Evolutionary conservation across 2,797 vertebrate species (phyloP).

Genomic region (Alcedo atthis): DNA sequence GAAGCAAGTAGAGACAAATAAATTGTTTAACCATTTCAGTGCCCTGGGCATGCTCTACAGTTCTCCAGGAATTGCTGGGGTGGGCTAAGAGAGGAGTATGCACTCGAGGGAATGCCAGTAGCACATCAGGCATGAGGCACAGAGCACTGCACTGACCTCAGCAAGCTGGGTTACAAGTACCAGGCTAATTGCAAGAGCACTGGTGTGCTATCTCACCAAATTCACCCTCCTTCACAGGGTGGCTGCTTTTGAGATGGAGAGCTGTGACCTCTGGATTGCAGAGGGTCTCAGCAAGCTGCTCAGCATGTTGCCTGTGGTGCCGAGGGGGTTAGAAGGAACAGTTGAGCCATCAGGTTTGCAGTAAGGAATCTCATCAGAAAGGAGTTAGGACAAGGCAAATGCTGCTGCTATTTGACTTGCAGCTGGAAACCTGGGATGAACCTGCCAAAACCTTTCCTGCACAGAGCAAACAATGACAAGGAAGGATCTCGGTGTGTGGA

Average conservation of each 20-base stretch:
- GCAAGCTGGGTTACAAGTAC: not conserved
- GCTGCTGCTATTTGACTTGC: not conserved
- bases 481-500: fast-evolving
- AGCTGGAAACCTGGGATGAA: slow-evolving; percentile 1
- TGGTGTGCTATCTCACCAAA: not conserved
- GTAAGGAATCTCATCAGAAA: not conserved
- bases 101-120: fast-evolving
- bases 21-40: slow-evolving; percentile 44
- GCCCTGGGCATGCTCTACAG: not conserved
- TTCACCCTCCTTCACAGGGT: not conserved
- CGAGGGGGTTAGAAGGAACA: not conserved
- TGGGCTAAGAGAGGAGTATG: not conserved
- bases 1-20: slow-evolving; percentile 12
- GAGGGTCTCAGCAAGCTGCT: not conserved
- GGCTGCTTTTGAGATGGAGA: not conserved
- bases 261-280: not conserved
- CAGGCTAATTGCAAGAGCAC: not conserved
- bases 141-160: not conserved
- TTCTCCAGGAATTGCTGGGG: not conserved
- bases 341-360: not conserved
- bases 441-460: not conserved
- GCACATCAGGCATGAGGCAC: not conserved
- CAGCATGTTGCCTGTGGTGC: not conserved
- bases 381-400: not conserved
- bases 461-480: not conserved